Evolutionary conservation across 2,888 invertebrate genomes (phyloP), one percentile per base, ranked within the genome.

Genomic region (Buathra laborator): DNA sequence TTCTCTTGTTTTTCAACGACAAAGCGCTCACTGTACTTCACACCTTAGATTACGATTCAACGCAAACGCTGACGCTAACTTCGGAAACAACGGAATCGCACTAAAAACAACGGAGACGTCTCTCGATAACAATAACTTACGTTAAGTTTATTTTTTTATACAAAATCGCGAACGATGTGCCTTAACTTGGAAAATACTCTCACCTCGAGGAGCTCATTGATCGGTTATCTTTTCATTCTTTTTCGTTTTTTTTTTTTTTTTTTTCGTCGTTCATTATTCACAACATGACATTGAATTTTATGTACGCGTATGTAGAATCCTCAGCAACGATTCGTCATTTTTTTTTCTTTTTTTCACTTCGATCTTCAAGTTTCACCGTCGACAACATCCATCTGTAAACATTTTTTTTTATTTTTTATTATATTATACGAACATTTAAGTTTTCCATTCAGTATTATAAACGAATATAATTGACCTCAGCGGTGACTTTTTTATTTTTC

Each of bases 1-100:
- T 93, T 64, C 82, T 94, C 44, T 87, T 89, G 46, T 93, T 91
- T 79, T 90, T 93, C 32, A 92, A 92, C 80, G 90, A 93, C 81
- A 92, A 90, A 86, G 90, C 92, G 32, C 53, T 91, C 37, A 88
- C 89, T 64, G 87, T 86, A 32, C 87, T 92, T 64, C 90, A 93
- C 75, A 70, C 87, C 24, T 70, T 88, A 44, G 85, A 89, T 77
- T 85, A 88, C 37, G 86, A 89, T 56, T 71, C 86, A 16, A 84
- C 79, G 72, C 75, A 71, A 72, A 83, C 24, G 24, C 84, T 9
- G 72, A 24, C 24, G 24, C 24, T 66, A 37, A 86, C 66, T 53
- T 83, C 80, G 19, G 80, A 80, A 66, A 75, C 79, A n/a, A 72
- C 46, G 2, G 70, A 32, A 7, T 66, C 43, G 16, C 37, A 43